phyloP scores from a whole-genome alignment of 2,113 vertebrate species.

The Cichladusa arquata region DNA sequence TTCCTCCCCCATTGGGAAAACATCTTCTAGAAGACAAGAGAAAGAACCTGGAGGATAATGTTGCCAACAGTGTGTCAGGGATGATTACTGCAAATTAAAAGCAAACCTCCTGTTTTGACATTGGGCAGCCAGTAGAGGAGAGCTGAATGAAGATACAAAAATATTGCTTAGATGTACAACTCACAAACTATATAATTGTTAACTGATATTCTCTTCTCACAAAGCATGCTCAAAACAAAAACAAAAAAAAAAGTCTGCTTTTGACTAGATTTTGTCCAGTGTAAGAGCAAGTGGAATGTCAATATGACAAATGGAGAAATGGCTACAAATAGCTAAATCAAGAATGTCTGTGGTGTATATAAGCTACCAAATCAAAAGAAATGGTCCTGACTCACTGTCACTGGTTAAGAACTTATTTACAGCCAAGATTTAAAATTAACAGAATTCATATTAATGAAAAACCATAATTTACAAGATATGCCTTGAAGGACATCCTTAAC shows the following conservation, averaged over 20 bases:
- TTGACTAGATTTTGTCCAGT: background rate
- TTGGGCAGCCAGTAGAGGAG: background rate
- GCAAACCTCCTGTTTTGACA: slow-evolving; percentile 19
- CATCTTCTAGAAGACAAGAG: slow-evolving; percentile 2
- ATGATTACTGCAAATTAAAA: slow-evolving; percentile 31
- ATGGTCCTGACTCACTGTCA: background rate
- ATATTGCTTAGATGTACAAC: background rate
- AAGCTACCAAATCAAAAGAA: background rate
- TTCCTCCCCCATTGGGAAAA: background rate
- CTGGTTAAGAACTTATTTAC: background rate
- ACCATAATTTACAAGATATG: background rate
- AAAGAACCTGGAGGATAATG: slow-evolving; percentile 17
- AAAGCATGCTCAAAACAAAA: background rate
- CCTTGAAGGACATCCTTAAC: background rate
- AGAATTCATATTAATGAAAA: background rate
- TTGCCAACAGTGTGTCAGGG: slow-evolving; percentile 25
- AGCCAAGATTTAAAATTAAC: background rate
- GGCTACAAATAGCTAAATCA: background rate
- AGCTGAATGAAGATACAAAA: background rate
- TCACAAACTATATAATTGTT: background rate
- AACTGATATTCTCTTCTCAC: background rate
- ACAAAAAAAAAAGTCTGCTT: background rate
- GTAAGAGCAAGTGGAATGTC: background rate
- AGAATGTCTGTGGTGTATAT: background rate
- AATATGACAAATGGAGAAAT: background rate